These are phyloP conservation scores for Blomia tropicalis DNA, from an alignment of 2,888 invertebrate genomes.

Conservation along the genomic window DNA sequence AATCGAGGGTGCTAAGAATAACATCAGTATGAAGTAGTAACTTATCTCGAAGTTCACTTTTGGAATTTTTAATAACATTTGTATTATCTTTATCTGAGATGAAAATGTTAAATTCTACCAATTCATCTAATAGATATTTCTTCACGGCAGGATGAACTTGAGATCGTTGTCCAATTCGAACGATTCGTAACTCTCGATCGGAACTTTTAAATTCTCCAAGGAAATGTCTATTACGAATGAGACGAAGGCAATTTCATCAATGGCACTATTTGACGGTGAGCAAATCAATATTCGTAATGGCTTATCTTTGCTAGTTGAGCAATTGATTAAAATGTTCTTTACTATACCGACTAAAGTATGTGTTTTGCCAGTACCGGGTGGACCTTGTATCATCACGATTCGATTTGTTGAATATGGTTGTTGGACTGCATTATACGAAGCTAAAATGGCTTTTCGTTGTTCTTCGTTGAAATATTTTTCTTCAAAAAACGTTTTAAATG, in stretches of 20 bases:
- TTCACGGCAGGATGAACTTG: constrained; percentile 44
- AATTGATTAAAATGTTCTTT: constrained; percentile 42
- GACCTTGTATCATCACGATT: constrained; percentile 64
- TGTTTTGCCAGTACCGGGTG: constrained; percentile 73
- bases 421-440: constrained; percentile 38
- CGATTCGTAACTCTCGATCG: constrained; percentile 36
- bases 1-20: constrained; percentile 53
- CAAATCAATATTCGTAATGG: constrained; percentile 50
- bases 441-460: constrained; percentile 49
- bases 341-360: constrained; percentile 58
- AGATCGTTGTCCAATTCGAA: constrained; percentile 48
- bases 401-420: constrained; percentile 41
- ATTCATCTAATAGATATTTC: constrained; percentile 43
- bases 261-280: constrained; percentile 70
- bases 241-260: constrained; percentile 57
- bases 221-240: constrained; percentile 43
- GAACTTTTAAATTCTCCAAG: constrained; percentile 38
- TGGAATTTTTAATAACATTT: background rate
- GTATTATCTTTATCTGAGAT: constrained; percentile 25
- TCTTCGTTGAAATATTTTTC: constrained; percentile 41
- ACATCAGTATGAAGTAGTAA: constrained; percentile 44
- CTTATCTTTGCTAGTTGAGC: background rate
- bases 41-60: constrained; percentile 15
- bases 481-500: background rate
- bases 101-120: constrained; percentile 36